Evolutionary conservation across 1,140 invertebrate species (phyloP).

Genomic region (Nasonia giraulti): DNA sequence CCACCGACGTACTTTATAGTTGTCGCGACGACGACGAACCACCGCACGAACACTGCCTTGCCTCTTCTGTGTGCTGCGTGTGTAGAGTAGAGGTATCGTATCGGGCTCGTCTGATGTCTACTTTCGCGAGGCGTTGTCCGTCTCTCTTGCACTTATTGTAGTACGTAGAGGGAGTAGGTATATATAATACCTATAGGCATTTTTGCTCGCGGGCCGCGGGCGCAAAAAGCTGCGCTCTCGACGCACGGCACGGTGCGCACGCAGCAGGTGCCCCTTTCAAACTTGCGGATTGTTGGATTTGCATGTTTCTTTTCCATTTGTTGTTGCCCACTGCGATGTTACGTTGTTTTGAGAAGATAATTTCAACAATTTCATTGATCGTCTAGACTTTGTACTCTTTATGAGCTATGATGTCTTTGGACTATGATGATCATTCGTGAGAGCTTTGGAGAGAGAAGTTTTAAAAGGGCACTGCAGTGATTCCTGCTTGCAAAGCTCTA

Average conservation of each 20-base stretch:
- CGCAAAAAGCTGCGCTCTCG: background rate
- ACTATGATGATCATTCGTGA: no score
- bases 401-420: no score
- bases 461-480: background rate
- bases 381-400: no score
- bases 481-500: background rate
- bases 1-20: constrained; percentile 6
- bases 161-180: no score
- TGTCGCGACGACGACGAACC: background rate
- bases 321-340: background rate
- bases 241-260: no score
- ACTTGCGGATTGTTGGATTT: no score
- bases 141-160: background rate
- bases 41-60: background rate
- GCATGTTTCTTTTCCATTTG: no score
- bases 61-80: no score
- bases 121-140: background rate
- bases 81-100: no score
- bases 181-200: background rate
- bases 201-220: background rate
- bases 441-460: background rate
- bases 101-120: no score
- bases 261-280: no score
- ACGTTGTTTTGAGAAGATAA: background rate
- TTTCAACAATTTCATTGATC: no score